Base-by-base conservation (phyloP, 2,797 vertebrate genomes). In the Mus spretus region DNA sequence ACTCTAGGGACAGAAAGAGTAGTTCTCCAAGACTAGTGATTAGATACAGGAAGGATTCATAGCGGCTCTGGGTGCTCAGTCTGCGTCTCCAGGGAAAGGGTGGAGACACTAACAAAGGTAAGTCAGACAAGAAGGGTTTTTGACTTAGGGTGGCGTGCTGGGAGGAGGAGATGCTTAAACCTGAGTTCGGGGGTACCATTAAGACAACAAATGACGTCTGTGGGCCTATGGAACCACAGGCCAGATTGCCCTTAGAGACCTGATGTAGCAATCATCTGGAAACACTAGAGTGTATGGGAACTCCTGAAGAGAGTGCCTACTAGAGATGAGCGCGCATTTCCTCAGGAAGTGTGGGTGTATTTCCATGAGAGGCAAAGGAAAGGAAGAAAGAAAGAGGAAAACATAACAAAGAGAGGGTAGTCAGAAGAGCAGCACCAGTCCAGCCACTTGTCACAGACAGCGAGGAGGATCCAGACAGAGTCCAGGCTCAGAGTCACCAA, bases 171-270 rank as follows among this genome's bases (percentile, higher is more conserved):
- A 20, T 87, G 40, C 40, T 28, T 79, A 50, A 50, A 67, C 63
- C 50, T 89, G 78, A 96, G 70, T 82, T 86, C 91, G 44, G 55
- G 31, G 37, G 14, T 80, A 65, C 84, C 75, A 74, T 37, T 72
- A 90, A 79, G 88, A 90, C n/a, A 88, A 75, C 78, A 92, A 87
- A 87, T 92, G 79, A 72, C 83, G 47, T 75, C 59, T 96, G 74
- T 28, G 75, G 72, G 26, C 50, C 65, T 80, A 34, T 74, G 67
- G 59, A 95, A 94, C 50, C 44, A 10, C 28, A 89, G 7, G 40
- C 83, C 57, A 93, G 63, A 80, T 95, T 95, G 85, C 85, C 79
- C 88, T 82, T 89, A 77, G 83, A 93, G 79, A 74, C 82, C 91
- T 28, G 86, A 74, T 84, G 70, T 90, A 65, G 40, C 34, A 93